A percentile compares a stretch with the other conserved stretches of the same genome.
Evolutionary conservation across 2,113 vertebrate species (phyloP).

Genomic region (Hippocampus abdominalis): DNA sequence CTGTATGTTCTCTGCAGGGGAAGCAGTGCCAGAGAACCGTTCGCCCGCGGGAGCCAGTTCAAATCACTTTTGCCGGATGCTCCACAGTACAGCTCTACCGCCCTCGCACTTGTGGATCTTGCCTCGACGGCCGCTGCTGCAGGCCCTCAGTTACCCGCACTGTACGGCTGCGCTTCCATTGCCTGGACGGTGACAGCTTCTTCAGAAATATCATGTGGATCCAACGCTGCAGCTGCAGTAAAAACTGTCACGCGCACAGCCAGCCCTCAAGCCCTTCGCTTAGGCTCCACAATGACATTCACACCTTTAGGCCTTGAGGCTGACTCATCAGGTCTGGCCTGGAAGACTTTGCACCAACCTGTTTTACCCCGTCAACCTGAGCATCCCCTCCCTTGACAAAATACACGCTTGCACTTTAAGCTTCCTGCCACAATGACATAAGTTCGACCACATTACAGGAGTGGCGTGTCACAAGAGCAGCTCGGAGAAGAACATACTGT

Average conservation of each 20-base stretch:
- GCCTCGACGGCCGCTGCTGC: constrained; percentile 66
- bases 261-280: constrained; percentile 36
- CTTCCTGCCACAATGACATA: constrained; percentile 34
- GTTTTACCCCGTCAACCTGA: not conserved
- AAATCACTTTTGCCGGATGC: constrained; percentile 66
- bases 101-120: constrained; percentile 66
- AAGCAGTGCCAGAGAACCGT: constrained; percentile 65
- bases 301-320: constrained; percentile 65
- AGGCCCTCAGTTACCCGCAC: constrained; percentile 60
- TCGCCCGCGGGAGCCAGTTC: constrained; percentile 46
- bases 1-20: constrained; percentile 31
- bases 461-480: constrained; percentile 5
- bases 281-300: constrained; percentile 74
- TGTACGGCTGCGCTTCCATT: constrained; percentile 64
- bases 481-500: constrained; percentile 22
- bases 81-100: constrained; percentile 52
- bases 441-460: constrained; percentile 19
- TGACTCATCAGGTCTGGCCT: not conserved
- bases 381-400: constrained; percentile 9
- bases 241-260: constrained; percentile 19
- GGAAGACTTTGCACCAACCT: constrained; percentile 1
- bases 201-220: constrained; percentile 70
- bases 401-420: constrained; percentile 65
- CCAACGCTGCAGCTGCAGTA: constrained; percentile 64
- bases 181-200: constrained; percentile 63